Conservation (phyloP, 2,888 invertebrate species). For the Mythimna albipuncta region DNA sequence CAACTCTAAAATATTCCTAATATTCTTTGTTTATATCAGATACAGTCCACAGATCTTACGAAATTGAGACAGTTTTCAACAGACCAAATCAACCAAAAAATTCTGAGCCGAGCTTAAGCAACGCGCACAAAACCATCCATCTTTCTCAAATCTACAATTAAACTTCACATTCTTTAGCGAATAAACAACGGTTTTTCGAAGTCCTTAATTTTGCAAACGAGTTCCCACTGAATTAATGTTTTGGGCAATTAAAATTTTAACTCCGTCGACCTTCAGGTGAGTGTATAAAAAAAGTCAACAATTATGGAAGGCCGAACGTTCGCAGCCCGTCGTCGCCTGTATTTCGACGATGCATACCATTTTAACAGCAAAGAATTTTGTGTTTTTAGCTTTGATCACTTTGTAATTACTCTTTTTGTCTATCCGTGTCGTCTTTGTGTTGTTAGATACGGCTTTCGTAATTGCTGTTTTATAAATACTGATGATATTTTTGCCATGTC, state of each 20-base stretch:
- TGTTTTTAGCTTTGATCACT: conserved; percentile 52
- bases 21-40: neutral
- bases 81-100: conserved; percentile 11
- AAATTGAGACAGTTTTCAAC: neutral
- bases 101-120: neutral
- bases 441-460: conserved; percentile 49
- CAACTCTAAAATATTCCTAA: neutral
- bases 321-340: conserved; percentile 19
- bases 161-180: conserved; percentile 50
- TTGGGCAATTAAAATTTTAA: conserved; percentile 69
- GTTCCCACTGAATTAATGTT: conserved; percentile 63
- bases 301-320: conserved; percentile 65
- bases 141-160: conserved; percentile 41
- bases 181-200: conserved; percentile 64
- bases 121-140: conserved; percentile 30
- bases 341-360: conserved; percentile 50
- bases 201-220: conserved; percentile 61
- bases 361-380: conserved; percentile 45
- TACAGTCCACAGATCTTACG: neutral
- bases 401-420: conserved; percentile 57
- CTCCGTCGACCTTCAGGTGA: conserved; percentile 67
- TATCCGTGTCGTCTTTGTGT: conserved; percentile 47
- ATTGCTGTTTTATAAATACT: conserved; percentile 41
- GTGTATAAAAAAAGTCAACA: conserved; percentile 61
- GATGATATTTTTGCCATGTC: conserved; percentile 42